Percentiles rank a stretch among this genome's conserved stretches.
These are phyloP conservation scores for Monochamus alternatus DNA, from an alignment of 2,888 invertebrate species.

Conservation along the genomic window DNA sequence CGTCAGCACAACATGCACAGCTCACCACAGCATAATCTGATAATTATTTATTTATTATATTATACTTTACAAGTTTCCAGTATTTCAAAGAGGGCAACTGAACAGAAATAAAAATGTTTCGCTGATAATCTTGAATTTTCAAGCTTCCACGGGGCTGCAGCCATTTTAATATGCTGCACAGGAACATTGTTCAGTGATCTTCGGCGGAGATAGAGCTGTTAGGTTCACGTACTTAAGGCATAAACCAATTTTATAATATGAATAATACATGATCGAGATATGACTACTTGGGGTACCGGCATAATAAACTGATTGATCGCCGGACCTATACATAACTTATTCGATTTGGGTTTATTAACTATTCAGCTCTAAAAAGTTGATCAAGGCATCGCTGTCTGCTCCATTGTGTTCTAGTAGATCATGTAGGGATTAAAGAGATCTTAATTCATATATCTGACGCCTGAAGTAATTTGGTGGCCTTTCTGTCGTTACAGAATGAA, in stretches of 20 bases:
- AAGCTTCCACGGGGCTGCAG: not conserved
- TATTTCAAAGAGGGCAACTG: not conserved
- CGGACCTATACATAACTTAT: constrained; percentile 17
- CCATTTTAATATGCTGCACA: constrained; percentile 18
- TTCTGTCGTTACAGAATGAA: no score
- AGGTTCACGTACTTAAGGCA: constrained; percentile 28
- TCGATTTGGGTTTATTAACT: constrained; percentile 21
- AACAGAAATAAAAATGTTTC: constrained; percentile 16
- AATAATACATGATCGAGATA: constrained; percentile 21
- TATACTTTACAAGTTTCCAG: constrained; percentile 1
- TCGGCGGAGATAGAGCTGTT: constrained; percentile 25
- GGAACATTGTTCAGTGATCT: constrained; percentile 24
- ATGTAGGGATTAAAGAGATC: not conserved
- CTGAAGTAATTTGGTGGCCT: no score
- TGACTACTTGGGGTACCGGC: constrained; percentile 22
- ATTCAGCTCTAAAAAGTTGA: not conserved
- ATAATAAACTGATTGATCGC: constrained; percentile 29
- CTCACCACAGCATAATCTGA: not conserved
- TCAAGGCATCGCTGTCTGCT: not conserved
- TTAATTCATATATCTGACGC: not conserved
- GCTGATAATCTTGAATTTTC: constrained; percentile 18
- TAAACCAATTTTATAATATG: constrained; percentile 36
- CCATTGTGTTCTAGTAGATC: not conserved
- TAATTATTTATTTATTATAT: not conserved
- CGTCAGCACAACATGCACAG: not conserved